Evolutionary conservation across 2,797 vertebrate genomes (phyloP).

Genomic region (Austrolebias charrua): DNA sequence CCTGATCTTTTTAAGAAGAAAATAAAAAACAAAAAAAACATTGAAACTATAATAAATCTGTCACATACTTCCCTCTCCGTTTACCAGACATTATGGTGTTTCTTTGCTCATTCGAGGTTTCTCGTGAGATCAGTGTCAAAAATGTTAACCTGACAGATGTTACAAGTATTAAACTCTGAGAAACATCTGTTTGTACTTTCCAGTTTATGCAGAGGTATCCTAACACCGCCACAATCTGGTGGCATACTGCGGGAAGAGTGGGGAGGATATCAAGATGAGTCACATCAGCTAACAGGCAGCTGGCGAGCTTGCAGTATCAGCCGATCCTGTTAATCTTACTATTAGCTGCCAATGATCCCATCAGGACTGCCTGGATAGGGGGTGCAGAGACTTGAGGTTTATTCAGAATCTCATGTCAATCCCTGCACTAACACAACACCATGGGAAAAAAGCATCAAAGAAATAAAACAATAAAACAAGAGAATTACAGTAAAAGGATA

Average conservation of each 20-base stretch:
- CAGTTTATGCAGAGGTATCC: slow-evolving; percentile 34
- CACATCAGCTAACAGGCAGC: slow-evolving; percentile 72
- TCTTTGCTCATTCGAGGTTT: background rate
- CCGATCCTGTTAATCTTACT: slow-evolving; percentile 73
- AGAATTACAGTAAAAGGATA: too few species aligned
- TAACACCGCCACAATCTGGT: slow-evolving; percentile 43
- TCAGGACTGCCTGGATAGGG: slow-evolving; percentile 78
- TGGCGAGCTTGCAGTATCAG: slow-evolving; percentile 73
- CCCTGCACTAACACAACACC: slow-evolving; percentile 30
- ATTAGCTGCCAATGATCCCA: slow-evolving; percentile 78
- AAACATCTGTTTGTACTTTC: slow-evolving; percentile 51
- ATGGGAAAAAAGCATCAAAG: background rate
- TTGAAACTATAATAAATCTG: background rate
- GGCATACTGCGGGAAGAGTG: slow-evolving; percentile 40
- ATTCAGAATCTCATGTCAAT: slow-evolving; percentile 45
- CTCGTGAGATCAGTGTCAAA: slow-evolving; percentile 27
- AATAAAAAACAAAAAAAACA: background rate
- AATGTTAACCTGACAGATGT: slow-evolving; percentile 22
- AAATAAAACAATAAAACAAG: too few species aligned
- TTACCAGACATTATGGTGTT: background rate
- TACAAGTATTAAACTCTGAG: slow-evolving; percentile 40
- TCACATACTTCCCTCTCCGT: background rate
- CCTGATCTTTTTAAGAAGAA: slow-evolving; percentile 1
- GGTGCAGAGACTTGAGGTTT: slow-evolving; percentile 72
- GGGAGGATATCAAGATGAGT: slow-evolving; percentile 69